phyloP scores from a whole-genome alignment of 2,797 vertebrate species.

The Melopsittacus undulatus region DNA sequence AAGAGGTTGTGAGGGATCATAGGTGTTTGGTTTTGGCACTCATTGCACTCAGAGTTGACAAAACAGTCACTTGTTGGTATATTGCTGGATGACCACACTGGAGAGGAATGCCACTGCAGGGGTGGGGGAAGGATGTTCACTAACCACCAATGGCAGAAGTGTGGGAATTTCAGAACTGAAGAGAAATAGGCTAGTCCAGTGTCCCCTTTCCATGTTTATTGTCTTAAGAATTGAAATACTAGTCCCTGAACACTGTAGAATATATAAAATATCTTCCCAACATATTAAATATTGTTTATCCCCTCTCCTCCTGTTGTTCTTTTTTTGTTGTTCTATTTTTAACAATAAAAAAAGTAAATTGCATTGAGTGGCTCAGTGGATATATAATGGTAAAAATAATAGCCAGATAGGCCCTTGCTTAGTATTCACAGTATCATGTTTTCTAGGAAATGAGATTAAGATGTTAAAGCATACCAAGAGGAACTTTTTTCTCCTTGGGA shows the following conservation, averaged over 20 bases:
- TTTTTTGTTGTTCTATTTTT: neutral
- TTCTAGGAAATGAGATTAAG: slow-evolving; percentile 32
- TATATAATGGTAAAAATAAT: neutral
- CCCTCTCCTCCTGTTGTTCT: neutral
- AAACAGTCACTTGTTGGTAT: neutral
- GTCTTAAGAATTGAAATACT: neutral
- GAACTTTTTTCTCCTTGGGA: neutral
- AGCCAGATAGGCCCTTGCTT: neutral
- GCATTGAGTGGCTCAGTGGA: neutral
- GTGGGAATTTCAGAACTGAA: neutral
- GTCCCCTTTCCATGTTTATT: neutral
- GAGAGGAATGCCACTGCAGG: neutral
- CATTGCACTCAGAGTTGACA: neutral
- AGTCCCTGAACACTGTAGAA: neutral
- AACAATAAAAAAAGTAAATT: neutral
- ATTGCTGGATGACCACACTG: neutral
- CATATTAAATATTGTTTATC: neutral
- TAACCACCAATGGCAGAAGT: neutral
- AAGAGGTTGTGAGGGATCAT: neutral
- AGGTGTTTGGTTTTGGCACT: neutral
- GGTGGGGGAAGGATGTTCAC: neutral
- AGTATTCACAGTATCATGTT: neutral
- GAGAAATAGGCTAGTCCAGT: neutral
- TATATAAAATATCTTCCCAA: neutral
- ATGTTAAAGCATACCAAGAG: slow-evolving; percentile 10